Evolutionary conservation across 2,113 vertebrate species (phyloP).

Genomic region (Percina caprodes): DNA sequence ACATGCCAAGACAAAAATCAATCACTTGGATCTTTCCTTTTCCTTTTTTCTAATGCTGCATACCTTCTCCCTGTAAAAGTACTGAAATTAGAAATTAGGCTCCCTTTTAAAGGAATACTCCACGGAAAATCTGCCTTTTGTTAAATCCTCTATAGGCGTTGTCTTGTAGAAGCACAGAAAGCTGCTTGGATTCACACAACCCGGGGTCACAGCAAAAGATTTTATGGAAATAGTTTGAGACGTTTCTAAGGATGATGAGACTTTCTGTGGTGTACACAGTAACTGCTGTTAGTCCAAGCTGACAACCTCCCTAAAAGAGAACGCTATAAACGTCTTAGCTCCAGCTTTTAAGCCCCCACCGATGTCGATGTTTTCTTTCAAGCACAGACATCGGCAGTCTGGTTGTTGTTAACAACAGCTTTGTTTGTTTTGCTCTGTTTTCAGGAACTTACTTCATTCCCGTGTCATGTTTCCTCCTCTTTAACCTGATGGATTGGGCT

Average conservation of each 20-base stretch:
- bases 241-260: not conserved
- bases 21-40: too few relatives aligned
- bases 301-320: not conserved
- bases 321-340: not conserved
- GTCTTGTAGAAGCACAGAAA: not conserved
- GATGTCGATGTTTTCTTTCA: not conserved
- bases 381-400: conserved; percentile 44
- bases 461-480: conserved; percentile 94
- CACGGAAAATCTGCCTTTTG: not conserved
- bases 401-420: not conserved
- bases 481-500: conserved; percentile 95
- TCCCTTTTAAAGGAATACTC: not conserved
- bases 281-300: not conserved
- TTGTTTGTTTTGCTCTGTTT: conserved; percentile 35
- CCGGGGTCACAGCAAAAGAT: not conserved
- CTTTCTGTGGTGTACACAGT: not conserved
- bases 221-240: not conserved
- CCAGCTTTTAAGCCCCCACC: not conserved
- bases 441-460: conserved; percentile 91
- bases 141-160: not conserved
- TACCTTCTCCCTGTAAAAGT: not conserved
- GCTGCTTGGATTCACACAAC: not conserved
- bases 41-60: too few relatives aligned
- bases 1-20: too few relatives aligned
- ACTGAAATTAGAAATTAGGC: not conserved